A percentile compares a stretch with the other conserved stretches of the same genome.
Evolutionary conservation across 2,113 vertebrate species (phyloP).

Genomic region (Gadus chalcogrammus): DNA sequence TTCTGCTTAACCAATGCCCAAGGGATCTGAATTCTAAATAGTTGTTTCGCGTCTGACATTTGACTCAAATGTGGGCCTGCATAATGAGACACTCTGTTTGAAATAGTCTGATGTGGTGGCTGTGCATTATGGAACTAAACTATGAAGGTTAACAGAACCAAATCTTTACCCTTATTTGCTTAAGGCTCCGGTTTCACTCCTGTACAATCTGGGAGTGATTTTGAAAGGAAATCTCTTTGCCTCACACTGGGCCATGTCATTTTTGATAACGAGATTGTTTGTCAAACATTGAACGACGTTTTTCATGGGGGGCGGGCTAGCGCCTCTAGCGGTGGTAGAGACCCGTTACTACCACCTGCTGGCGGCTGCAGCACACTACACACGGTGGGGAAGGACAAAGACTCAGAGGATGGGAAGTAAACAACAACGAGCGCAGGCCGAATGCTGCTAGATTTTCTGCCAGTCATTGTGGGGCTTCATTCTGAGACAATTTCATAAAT

Average conservation of each 20-base stretch:
- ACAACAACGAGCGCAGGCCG: too few relatives aligned
- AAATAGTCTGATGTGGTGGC: not conserved
- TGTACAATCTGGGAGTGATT: not conserved
- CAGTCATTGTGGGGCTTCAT: too few relatives aligned
- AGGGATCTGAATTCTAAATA: slow-evolving; percentile 5
- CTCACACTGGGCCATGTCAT: slow-evolving; percentile 5
- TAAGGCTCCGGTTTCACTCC: slow-evolving; percentile 5
- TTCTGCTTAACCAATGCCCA: not conserved
- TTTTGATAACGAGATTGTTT: slow-evolving; percentile 43
- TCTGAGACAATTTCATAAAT: too few relatives aligned
- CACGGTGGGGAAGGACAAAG: slow-evolving; percentile 30
- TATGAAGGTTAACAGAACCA: slow-evolving; percentile 4
- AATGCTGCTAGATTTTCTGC: too few relatives aligned
- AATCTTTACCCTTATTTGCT: not conserved
- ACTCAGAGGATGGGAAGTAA: too few relatives aligned
- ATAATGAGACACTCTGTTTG: slow-evolving; percentile 4
- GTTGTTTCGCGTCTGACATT: not conserved
- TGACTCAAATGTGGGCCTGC: not conserved
- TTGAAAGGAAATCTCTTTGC: not conserved
- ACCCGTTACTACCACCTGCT: slow-evolving; percentile 63
- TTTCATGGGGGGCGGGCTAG: not conserved
- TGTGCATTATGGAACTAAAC: not conserved
- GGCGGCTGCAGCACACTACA: slow-evolving; percentile 49
- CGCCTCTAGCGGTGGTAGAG: slow-evolving; percentile 11
- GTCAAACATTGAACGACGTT: slow-evolving; percentile 31